Evolutionary conservation across 2,113 vertebrate species (phyloP), one percentile per base, ranked within the genome.

Genomic region (Nycticorax nycticorax): DNA sequence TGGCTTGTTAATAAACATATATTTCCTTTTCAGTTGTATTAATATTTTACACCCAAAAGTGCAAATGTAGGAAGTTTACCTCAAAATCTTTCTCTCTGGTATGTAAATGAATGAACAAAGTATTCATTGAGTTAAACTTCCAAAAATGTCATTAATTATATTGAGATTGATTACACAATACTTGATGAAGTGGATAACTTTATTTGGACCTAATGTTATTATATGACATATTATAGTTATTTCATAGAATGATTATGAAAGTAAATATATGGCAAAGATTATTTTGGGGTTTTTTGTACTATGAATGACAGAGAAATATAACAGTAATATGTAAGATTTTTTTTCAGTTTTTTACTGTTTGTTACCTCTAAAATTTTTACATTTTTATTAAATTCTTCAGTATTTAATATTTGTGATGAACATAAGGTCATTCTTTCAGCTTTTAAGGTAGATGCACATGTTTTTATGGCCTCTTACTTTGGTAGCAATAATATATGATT

Each of bases 21-120:
- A 52, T 92, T 97, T 96, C 81, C 95, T 97, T 97, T 97, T 88
- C 85, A 94, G n/a, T 93, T 86, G 39, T 63, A 86, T 95, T 94
- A 96, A 74, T 94, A 94, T 96, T 97, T 97, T 96, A 95, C 52
- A 95, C 41, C 41, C 69, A 89, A 86, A 97, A 93, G 47, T 93
- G 62, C 66, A 93, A 62, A 96, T 52, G 47, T 66, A 96, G 73
- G 92, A 97, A 91, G 33, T 95, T 96, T 97, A 78, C 18, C 33
- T 57, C 85, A 95, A 91, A 82, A 19, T 53, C 14, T 88, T 95
- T 95, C 64, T 92, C 43, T 26, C 28, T 94, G 75, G 50, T 95
- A 93, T 97, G 85, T 95, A 97, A 94, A 96, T 96, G 79, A 97
- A 97, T 87, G n/a, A 91, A 84, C 26, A 86, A 93, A 95, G 17